Percentiles rank a stretch among this genome's conserved stretches.
These are phyloP conservation scores for Cyprinodon diabolis DNA, from an alignment of 2,797 vertebrate genomes.

Conservation along the genomic window DNA sequence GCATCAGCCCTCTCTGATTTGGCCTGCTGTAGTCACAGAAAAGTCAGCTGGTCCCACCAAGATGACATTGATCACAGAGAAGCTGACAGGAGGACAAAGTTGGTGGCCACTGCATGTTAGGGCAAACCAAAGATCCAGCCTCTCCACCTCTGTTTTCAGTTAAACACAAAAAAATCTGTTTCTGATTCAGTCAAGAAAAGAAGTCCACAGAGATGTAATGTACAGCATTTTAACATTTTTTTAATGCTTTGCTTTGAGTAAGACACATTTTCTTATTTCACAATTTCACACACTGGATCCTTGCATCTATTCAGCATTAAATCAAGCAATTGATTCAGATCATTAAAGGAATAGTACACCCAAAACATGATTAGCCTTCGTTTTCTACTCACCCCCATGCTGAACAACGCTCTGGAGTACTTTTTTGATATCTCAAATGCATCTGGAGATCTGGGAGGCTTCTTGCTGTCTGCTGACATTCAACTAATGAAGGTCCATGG, in stretches of 20 bases:
- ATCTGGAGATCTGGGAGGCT: too few species aligned
- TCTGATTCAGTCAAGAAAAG: not conserved
- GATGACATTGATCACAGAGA: slow-evolving; percentile 1
- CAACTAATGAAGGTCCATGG: too few species aligned
- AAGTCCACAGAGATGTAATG: not conserved
- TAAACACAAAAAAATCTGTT: not conserved
- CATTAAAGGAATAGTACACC: too few species aligned
- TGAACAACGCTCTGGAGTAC: too few species aligned
- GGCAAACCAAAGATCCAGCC: not conserved
- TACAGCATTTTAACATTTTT: not conserved
- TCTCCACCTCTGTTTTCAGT: not conserved
- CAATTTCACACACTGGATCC: not conserved
- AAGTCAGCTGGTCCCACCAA: not conserved
- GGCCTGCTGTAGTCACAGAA: not conserved
- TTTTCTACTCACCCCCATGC: too few species aligned
- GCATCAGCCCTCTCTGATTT: not conserved
- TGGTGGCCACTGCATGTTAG: not conserved
- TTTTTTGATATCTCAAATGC: too few species aligned
- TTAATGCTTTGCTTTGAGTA: not conserved
- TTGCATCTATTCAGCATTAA: too few species aligned
- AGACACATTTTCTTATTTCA: not conserved
- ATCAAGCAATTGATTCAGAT: too few species aligned
- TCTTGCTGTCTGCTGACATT: too few species aligned
- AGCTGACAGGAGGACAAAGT: slow-evolving; percentile 3
- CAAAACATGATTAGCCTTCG: too few species aligned